These are phyloP conservation scores for Drosophila teissieri DNA, from an alignment of 1,140 invertebrate species.

Conservation along the genomic window DNA sequence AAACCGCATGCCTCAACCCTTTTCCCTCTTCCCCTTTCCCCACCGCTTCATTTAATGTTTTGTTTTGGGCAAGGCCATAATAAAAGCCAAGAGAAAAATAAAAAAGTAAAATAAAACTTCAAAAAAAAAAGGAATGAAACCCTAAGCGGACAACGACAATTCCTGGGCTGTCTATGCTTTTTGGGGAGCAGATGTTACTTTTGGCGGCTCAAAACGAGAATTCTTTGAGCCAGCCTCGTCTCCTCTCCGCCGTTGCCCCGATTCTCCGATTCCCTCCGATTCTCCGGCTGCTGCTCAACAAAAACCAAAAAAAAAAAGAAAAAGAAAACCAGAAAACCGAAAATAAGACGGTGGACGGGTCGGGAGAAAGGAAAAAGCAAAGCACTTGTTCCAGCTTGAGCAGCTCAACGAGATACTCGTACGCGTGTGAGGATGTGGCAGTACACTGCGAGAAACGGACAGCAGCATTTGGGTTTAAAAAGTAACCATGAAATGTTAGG, in stretches of 20 bases:
- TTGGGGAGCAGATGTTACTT: constrained; percentile 80
- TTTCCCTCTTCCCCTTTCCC: not conserved
- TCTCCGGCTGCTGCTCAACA: constrained; percentile 53
- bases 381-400: constrained; percentile 70
- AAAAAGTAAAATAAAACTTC: no score
- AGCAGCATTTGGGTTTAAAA: no score
- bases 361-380: constrained; percentile 59
- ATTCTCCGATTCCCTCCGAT: not conserved
- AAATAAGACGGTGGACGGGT: constrained; percentile 8
- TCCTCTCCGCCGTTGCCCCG: constrained; percentile 8
- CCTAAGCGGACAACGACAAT: constrained; percentile 57
- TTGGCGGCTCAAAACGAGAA: constrained; percentile 68
- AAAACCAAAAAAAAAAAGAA: constrained; percentile 57
- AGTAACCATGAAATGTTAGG: no score
- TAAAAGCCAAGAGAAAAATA: constrained; percentile 28
- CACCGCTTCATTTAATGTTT: not conserved
- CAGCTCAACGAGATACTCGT: constrained; percentile 59
- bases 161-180: constrained; percentile 62
- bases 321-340: constrained; percentile 46
- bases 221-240: constrained; percentile 61
- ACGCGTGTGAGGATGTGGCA: constrained; percentile 14
- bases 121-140: constrained; percentile 2
- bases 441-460: constrained; percentile 12
- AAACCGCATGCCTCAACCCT: constrained; percentile 32
- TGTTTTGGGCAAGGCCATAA: constrained; percentile 44